Conservation (phyloP, 2,797 vertebrate species). For the Gallirallus australis region DNA sequence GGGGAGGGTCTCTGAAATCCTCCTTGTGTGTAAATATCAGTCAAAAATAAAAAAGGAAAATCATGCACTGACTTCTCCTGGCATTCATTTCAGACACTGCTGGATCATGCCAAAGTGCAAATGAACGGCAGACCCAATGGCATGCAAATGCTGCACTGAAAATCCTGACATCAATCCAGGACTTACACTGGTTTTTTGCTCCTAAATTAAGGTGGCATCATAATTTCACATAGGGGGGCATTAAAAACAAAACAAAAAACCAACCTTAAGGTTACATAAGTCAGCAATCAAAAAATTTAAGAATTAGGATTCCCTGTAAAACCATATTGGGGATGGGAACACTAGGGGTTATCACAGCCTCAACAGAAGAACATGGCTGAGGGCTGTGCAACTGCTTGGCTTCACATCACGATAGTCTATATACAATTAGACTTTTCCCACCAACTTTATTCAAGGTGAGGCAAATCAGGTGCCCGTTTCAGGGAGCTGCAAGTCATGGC, state of each 20-base stretch:
- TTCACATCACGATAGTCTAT: neutral
- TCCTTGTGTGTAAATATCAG: neutral
- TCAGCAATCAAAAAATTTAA: neutral
- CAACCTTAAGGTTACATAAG: neutral
- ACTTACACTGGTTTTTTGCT: neutral
- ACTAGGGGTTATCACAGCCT: neutral
- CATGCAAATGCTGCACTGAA: slow-evolving; percentile 6
- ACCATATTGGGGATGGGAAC: neutral
- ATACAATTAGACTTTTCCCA: neutral
- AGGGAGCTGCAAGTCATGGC: neutral
- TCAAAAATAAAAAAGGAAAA: slow-evolving; percentile 18
- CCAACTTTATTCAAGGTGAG: neutral
- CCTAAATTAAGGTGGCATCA: neutral
- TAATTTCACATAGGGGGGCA: neutral
- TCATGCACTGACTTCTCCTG: neutral
- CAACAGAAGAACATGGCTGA: neutral
- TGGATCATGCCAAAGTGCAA: slow-evolving; percentile 37
- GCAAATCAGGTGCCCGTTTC: neutral
- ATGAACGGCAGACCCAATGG: neutral
- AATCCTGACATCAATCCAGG: neutral
- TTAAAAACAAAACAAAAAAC: neutral
- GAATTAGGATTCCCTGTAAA: neutral
- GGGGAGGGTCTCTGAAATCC: neutral
- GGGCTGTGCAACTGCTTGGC: neutral
- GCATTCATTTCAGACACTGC: neutral